phyloP scores from a whole-genome alignment of 2,888 invertebrate species.

The Agrochola circellaris region DNA sequence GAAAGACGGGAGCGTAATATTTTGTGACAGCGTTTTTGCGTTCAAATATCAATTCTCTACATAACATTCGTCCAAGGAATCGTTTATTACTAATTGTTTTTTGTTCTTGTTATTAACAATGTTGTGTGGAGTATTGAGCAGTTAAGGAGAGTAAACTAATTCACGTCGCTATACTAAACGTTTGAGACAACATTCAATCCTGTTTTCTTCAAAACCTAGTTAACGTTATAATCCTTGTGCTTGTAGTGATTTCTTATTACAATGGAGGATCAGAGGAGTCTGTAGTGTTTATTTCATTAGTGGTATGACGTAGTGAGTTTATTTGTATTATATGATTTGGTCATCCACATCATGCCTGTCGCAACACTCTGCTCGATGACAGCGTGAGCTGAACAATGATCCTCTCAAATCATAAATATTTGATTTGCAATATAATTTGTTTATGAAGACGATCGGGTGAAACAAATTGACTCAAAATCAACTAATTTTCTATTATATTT shows the following conservation, averaged over 20 bases:
- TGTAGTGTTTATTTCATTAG: slow-evolving; percentile 82
- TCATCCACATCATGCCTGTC: slow-evolving; percentile 82
- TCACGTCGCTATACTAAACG: slow-evolving; percentile 65
- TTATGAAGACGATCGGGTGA: slow-evolving; percentile 81
- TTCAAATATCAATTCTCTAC: slow-evolving; percentile 78
- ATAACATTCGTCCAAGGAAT: slow-evolving; percentile 71
- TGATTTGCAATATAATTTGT: slow-evolving; percentile 79
- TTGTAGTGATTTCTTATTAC: slow-evolving; percentile 84
- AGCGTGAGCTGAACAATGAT: slow-evolving; percentile 83
- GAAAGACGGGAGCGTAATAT: slow-evolving; percentile 71
- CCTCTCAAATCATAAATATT: slow-evolving; percentile 82
- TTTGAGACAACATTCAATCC: slow-evolving; percentile 73
- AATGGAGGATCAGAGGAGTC: slow-evolving; percentile 84
- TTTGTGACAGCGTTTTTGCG: slow-evolving; percentile 82
- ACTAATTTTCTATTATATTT: slow-evolving; percentile 90
- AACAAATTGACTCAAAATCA: slow-evolving; percentile 88
- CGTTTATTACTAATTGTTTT: slow-evolving; percentile 14
- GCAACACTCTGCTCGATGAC: slow-evolving; percentile 80
- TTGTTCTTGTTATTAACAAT: slow-evolving; percentile 57
- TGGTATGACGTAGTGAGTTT: slow-evolving; percentile 84
- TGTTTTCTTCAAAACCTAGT: slow-evolving; percentile 83
- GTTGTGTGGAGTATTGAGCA: slow-evolving; percentile 80
- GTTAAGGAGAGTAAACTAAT: slow-evolving; percentile 84
- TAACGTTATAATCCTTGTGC: slow-evolving; percentile 77
- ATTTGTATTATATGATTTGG: slow-evolving; percentile 80